Evolutionary conservation across 2,113 vertebrate species (phyloP), one percentile per base, ranked within the genome.

Genomic region (Chaenogobius annularis): DNA sequence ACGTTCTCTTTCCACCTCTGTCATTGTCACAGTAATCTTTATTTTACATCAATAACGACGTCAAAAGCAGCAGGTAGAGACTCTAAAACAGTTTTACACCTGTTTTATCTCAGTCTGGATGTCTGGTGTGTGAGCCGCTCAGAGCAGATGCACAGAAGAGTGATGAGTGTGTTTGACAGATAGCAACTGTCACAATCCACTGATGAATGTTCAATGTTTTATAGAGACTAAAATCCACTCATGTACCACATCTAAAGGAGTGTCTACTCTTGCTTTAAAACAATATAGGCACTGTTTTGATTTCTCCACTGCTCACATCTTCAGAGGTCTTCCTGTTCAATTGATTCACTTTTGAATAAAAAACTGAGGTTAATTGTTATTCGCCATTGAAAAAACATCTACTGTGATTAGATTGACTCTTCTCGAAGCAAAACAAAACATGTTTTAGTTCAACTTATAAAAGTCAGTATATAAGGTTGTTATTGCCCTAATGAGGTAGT

Each of bases 171-270:
- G 56, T 46, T 82, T 77, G 75, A 82, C 68, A 63, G 73, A 74
- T 74, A 78, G 70, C 64, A 76, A 66, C 81, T 74, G 79, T 77
- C 74, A 80, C 74, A 54, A 67, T 52, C 61, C n/a, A 19, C 69
- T 23, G 69, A 58, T 58, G 72, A 63, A 63, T 55, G 46, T 56
- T 70, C 48, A 7, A 17, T 17, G 35, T 77, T 82, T 59, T 69
- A 81, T 71, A 20, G 7, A 10, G 31, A 22, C 15, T 11, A 15
- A 68, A 14, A 37, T 31, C 55, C 15, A 70, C 48, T 54, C 69
- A 74, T 54, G 76, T 22, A 48, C 19, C 62, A 19, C 19, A 47
- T 44, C 37, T 43, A 56, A 47, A 65, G 52, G 56, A 61, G 31
- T 63, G 63, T 44, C 61, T 23, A 19, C 26, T 11, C 40, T 69